Evolutionary conservation across 2,888 invertebrate genomes (phyloP).

Genomic region (Brachyptera putata): DNA sequence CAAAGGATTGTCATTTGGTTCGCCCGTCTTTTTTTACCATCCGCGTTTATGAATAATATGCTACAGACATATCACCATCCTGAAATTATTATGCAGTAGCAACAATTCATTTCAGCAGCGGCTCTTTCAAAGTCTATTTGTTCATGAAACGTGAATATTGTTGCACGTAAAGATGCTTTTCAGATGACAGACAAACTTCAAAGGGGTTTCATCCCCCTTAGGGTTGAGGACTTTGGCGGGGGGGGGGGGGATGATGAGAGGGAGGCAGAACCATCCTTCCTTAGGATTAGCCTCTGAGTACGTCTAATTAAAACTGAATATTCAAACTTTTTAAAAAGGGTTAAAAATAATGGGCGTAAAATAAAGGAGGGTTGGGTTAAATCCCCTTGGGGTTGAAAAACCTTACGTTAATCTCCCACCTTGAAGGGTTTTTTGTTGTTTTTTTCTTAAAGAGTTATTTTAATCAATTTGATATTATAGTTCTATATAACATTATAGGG

Average conservation of each 20-base stretch:
- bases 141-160: constrained; percentile 6
- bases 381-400: constrained; percentile 12
- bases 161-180: constrained; percentile 11
- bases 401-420: constrained; percentile 14
- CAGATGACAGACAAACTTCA: constrained; percentile 17
- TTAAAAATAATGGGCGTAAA: constrained; percentile 21
- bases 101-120: constrained; percentile 2
- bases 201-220: not conserved
- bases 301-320: constrained; percentile 22
- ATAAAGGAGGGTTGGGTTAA: constrained; percentile 8
- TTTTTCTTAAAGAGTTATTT: constrained; percentile 10
- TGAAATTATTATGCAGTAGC: constrained; percentile 16
- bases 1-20: constrained; percentile 7
- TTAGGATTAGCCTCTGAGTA: constrained; percentile 16
- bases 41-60: constrained; percentile 5
- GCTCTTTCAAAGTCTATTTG: not conserved
- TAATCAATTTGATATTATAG: constrained; percentile 16
- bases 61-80: not conserved
- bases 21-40: constrained; percentile 11
- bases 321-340: constrained; percentile 20
- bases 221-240: too few species aligned
- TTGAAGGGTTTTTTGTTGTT: not conserved
- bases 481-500: not conserved
- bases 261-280: not conserved
- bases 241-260: too few species aligned